Evolutionary conservation across 2,113 vertebrate species (phyloP), one percentile per base, ranked within the genome.

Genomic region (Centropus bengalensis): DNA sequence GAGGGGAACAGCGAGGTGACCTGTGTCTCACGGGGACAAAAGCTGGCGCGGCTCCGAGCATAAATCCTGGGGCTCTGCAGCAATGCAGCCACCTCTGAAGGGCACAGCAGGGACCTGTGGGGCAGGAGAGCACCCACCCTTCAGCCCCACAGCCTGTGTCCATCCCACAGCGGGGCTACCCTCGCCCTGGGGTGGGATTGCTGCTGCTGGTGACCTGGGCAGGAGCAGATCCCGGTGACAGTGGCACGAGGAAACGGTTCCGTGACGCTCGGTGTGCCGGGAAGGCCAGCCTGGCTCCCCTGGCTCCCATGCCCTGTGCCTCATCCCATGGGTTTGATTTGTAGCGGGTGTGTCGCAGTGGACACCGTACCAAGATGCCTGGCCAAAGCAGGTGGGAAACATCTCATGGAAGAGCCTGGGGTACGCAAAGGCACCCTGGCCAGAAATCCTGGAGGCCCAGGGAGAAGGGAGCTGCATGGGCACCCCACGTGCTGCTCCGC

Each of bases 351-450:
- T 76, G 63, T 33, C 42, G 40, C 55, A 44, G 12, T 0, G 0
- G 32, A 26, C 24, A 27, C 0, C 3, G 32, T 27, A 63, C 56
- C 11, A 11, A 15, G n/a, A 66, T 10, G 26, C 56, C 33, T 22
- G 49, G 42, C 16, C 36, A 27, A 23, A 36, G 33, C 26, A 1
- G 0, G 40, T n/a, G 45, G 19, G n/a, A 52, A 0, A 0, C 9
- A 23, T 56, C 45, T 67, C 5, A 0, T 9, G n/a, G 55, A 47
- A 82, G 62, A 85, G 33, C 22, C 36, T 33, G 59, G 40, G 64
- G 64, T 33, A 22, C 2, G 0, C 42, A 66, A 63, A 73, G 67
- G 52, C 17, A 28, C 27, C 28, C 4, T 1, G 13, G n/a, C 21
- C 49, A 66, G 70, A 84, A 18, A 82, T 79, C 21, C 11, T 17